These are phyloP conservation scores for Lanius ludovicianus DNA, from an alignment of 2,113 vertebrate genomes.

Conservation along the genomic window DNA sequence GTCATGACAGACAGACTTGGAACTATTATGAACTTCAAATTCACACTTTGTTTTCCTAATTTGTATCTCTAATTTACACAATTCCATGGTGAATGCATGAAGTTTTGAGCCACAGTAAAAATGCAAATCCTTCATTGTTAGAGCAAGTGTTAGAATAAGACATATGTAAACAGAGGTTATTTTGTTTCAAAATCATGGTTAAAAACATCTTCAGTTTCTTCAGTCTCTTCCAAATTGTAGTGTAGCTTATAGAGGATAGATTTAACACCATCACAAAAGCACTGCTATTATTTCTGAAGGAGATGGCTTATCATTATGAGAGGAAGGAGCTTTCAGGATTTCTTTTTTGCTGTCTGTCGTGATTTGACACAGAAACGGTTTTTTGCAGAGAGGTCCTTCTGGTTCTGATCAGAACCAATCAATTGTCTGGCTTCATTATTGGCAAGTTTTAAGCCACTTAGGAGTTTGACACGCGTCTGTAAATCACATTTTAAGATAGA, in stretches of 20 bases:
- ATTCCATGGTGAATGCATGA: not conserved
- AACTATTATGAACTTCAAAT: not conserved
- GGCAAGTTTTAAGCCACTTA: no score
- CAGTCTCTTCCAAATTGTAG: not conserved
- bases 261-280: not conserved
- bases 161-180: not conserved
- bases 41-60: conserved; percentile 10
- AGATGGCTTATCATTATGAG: not conserved
- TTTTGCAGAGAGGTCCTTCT: no score
- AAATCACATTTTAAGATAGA: no score
- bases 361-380: no score
- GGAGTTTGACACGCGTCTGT: no score
- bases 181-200: not conserved
- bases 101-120: not conserved
- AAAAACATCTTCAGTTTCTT: not conserved
- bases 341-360: not conserved
- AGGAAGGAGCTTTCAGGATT: not conserved
- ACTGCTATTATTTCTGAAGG: not conserved
- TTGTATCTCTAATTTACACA: not conserved
- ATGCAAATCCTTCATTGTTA: not conserved
- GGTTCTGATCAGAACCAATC: no score
- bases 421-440: no score
- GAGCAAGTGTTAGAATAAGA: not conserved
- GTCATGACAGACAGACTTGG: not conserved
- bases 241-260: not conserved